Evolutionary conservation across 2,113 vertebrate genomes (phyloP).

Genomic region (Callaeas wilsoni): DNA sequence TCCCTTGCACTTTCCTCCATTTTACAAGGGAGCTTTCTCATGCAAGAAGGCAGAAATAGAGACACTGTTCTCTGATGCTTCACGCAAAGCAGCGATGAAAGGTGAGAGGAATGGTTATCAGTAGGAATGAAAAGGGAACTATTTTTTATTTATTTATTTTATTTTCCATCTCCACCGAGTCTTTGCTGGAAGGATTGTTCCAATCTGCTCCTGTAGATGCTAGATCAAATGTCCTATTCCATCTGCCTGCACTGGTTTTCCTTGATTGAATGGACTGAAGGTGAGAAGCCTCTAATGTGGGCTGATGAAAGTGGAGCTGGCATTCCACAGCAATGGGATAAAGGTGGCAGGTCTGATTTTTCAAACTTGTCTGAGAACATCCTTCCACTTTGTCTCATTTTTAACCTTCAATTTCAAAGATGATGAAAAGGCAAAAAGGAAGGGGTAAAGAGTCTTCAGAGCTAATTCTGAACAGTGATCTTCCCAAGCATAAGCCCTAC

Average conservation of each 20-base stretch:
- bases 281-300: background rate
- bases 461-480: background rate
- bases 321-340: background rate
- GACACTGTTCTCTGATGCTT: background rate
- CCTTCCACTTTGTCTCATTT: background rate
- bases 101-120: background rate
- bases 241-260: background rate
- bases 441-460: background rate
- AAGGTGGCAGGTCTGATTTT: conserved; percentile 3
- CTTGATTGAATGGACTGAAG: background rate
- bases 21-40: background rate
- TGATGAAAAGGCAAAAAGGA: background rate
- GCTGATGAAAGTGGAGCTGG: background rate
- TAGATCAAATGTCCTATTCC: background rate
- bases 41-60: background rate
- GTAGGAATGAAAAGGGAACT: background rate
- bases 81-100: background rate
- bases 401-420: background rate
- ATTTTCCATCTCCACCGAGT: background rate
- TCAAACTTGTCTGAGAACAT: background rate
- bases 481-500: background rate
- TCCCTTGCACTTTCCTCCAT: background rate
- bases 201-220: background rate
- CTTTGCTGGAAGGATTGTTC: background rate
- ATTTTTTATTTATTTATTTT: background rate